Evolutionary conservation across 2,888 invertebrate species (phyloP).

Genomic region (Torymus aiolomorphi): DNA sequence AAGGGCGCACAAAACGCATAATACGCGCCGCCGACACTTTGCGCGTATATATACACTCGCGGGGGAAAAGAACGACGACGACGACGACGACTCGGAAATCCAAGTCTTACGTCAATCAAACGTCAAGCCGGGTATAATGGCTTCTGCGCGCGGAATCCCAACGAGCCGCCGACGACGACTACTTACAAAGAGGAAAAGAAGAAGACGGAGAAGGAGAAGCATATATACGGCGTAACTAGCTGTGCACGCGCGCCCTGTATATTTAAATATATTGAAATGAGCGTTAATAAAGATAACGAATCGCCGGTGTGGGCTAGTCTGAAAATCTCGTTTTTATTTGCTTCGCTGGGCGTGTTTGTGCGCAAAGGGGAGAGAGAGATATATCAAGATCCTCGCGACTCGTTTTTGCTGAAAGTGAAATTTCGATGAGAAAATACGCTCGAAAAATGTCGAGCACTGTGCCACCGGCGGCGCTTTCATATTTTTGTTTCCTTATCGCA

Average conservation of each 20-base stretch:
- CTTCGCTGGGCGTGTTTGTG: not conserved
- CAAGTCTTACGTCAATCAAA: slow-evolving; percentile 47
- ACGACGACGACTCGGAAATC: slow-evolving; percentile 4
- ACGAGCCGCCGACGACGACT: slow-evolving; percentile 12
- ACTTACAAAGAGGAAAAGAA: not conserved
- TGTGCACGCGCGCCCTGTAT: not conserved
- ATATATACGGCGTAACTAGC: not conserved
- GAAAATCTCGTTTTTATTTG: too few relatives aligned
- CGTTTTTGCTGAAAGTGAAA: slow-evolving; percentile 39
- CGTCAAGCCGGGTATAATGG: slow-evolving; percentile 35
- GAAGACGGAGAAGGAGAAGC: not conserved
- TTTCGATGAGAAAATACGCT: not conserved
- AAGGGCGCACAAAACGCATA: not conserved
- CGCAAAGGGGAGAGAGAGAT: not conserved
- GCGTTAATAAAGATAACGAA: slow-evolving; percentile 54
- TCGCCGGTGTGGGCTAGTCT: not conserved
- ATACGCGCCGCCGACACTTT: slow-evolving; percentile 18
- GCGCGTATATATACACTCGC: not conserved
- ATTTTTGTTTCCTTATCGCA: slow-evolving; percentile 7
- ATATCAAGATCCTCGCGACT: not conserved
- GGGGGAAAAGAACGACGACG: too few relatives aligned
- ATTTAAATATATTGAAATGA: slow-evolving; percentile 51
- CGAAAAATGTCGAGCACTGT: slow-evolving; percentile 35
- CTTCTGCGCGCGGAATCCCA: slow-evolving; percentile 34
- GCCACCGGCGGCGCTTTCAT: not conserved